Evolutionary conservation across 2,888 invertebrate genomes (phyloP), one percentile per base, ranked within the genome.

Genomic region (Diarsia rubi): DNA sequence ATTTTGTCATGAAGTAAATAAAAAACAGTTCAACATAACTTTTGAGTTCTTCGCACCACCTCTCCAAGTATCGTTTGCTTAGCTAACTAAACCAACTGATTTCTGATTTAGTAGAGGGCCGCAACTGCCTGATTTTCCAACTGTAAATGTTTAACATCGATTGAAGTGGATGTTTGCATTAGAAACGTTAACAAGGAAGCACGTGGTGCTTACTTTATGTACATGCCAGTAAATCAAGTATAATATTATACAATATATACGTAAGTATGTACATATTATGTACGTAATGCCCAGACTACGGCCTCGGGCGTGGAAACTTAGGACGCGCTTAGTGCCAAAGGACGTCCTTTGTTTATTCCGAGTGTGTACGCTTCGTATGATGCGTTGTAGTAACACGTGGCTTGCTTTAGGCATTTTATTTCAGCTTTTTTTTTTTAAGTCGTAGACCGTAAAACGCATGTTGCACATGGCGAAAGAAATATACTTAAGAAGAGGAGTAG

Each of bases 111-210:
- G 11, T 54, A 27, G 19, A 42, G 14, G 47, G 47, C 27, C 37
- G 45, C 12, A 21, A 45, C 27, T 21, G 31, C 11, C 31, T 73
- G n/a, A 64, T 47, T 54, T 79, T 70, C 62, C 31, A 49, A 54
- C 6, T 27, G 57, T 44, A 71, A 67, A 79, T 79, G 44, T 79
- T 78, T 57, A 83, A 59, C 63, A 78, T 44, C 49, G 45, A 64
- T 6, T 47, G 49, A 45, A 14, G 14, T 62, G 31, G 45, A 21
- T 70, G n/a, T 82, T 63, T 82, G 31, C n/a, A 14, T 24, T 57
- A 21, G 16, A n/a, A 77, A 12, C 66, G 31, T 65, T 78, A 82
- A 52, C 49, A 59, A 64, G 44, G 14, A 21, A 27, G 52, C 59
- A 47, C 27, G 60, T 66, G n/a, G 14, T n/a, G 12, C 52, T 24